A percentile compares a stretch with the other conserved stretches of the same genome.
Conservation (phyloP, 2,797 vertebrate genomes). For the Dallia pectoralis region DNA sequence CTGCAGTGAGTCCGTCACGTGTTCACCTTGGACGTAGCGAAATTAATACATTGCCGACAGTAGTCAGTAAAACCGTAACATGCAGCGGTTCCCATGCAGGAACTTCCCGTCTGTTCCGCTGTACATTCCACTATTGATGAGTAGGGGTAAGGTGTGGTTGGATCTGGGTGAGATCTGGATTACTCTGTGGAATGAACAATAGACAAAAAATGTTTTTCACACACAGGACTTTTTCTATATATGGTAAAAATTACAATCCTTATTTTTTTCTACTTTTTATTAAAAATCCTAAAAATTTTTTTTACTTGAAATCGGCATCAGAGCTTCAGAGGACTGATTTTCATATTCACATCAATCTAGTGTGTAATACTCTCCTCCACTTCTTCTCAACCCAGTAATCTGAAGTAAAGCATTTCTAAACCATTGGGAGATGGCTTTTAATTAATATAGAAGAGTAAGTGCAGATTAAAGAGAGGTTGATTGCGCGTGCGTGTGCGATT, state of each 20-base stretch:
- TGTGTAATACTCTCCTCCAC: slow-evolving; percentile 19
- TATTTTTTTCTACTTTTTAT: neutral
- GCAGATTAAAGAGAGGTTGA: slow-evolving; percentile 37
- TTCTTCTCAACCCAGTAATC: slow-evolving; percentile 22
- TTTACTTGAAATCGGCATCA: neutral
- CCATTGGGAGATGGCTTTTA: slow-evolving; percentile 24
- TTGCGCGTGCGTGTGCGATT: slow-evolving; percentile 48
- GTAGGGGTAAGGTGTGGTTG: neutral
- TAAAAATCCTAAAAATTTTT: slow-evolving; percentile 15
- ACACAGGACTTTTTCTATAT: neutral
- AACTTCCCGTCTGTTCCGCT: slow-evolving; percentile 2
- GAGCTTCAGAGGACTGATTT: slow-evolving; percentile 5
- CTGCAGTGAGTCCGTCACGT: neutral
- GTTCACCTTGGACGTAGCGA: neutral
- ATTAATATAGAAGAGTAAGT: slow-evolving; percentile 43
- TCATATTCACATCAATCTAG: neutral
- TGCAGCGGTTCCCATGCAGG: neutral
- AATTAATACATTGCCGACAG: neutral
- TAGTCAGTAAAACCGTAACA: neutral
- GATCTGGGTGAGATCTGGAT: neutral
- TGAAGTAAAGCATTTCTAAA: slow-evolving; percentile 38
- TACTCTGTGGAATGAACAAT: neutral
- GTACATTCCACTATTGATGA: slow-evolving; percentile 7
- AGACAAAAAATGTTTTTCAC: neutral
- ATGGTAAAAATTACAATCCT: neutral